Base-by-base conservation (phyloP, 1,140 invertebrate genomes). In the Sitodiplosis mosellana region DNA sequence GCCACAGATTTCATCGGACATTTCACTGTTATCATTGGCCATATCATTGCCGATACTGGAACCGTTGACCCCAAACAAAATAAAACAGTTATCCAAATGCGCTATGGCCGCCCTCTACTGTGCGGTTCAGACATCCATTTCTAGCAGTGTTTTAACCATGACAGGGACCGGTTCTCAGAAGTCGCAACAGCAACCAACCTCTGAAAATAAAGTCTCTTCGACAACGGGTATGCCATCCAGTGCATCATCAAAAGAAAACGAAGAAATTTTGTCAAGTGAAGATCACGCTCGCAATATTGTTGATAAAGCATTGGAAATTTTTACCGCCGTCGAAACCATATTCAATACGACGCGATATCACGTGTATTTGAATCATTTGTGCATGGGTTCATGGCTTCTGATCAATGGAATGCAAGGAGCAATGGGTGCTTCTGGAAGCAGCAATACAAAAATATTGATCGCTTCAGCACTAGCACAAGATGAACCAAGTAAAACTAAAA, bases 301-400 rank as follows among this genome's bases (percentile, higher is more conserved):
- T 0, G 78, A 81, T 56, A 78, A 77, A 53, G 76, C 78, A 58
- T 61, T 89, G 38, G 83, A 85, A 62, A 79, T 93, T 51, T 92
- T 87, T 60, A 81, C 80, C 54, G 75, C 76, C 50, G 80, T 92
- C 34, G 81, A 83, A 2, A 76, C 75, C 51, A 78, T 80, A 14
- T 83, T 93, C 49, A 83, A 81, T 63, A 76, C 76, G 45, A 91
- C 87, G 7, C 71, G 88, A 53, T 84, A 86, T 12, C 60, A 86
- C 78, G 76, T 86, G 51, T 76, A 85, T 50, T 88, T 93, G 69
- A 94, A 93, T 68, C 79, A 91, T 58, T 68, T 90, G 42, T 74
- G 90, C 60, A 78, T 88, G 52, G 87, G 86, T 8, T 80, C 82
- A 0, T 93, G 88, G 88, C 69, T 91, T 20, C 61, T 92, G 14